These are phyloP conservation scores for Phrynocephalus versicolor DNA, from an alignment of 2,113 vertebrate species.

Conservation along the genomic window DNA sequence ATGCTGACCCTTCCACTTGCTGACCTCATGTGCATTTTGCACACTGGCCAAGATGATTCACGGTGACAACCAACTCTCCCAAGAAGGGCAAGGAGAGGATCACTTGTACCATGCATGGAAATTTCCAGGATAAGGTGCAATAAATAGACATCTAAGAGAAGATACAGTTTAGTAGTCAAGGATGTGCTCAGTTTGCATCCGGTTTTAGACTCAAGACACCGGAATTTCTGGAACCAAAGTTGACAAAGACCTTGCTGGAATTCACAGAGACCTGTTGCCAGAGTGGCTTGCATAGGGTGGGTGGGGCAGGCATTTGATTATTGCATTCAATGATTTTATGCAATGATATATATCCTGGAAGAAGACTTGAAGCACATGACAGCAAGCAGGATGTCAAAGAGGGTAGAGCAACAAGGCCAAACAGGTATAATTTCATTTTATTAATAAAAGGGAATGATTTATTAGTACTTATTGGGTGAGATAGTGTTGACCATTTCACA, in stretches of 20 bases:
- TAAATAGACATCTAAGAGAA: not conserved
- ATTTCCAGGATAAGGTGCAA: no score
- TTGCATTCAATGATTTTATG: not conserved
- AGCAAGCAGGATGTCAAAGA: not conserved
- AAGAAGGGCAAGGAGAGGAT: not conserved
- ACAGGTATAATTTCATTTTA: not conserved
- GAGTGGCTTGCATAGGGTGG: not conserved
- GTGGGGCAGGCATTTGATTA: not conserved
- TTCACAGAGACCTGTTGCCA: no score
- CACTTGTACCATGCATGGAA: no score
- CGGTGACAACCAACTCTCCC: not conserved
- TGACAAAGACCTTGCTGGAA: not conserved
- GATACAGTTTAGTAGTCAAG: no score
- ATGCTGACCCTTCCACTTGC: not conserved
- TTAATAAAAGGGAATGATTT: not conserved
- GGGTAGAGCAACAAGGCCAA: not conserved
- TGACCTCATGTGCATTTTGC: not conserved
- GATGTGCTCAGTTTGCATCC: not conserved
- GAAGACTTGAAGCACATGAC: not conserved
- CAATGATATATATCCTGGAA: not conserved
- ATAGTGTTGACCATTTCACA: not conserved
- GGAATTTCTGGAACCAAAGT: not conserved
- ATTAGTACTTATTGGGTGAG: not conserved
- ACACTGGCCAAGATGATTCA: not conserved
- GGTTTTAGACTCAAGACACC: not conserved